Evolutionary conservation across 2,797 vertebrate genomes (phyloP), one percentile per base, ranked within the genome.

Genomic region (Silurus lanzhouensis): DNA sequence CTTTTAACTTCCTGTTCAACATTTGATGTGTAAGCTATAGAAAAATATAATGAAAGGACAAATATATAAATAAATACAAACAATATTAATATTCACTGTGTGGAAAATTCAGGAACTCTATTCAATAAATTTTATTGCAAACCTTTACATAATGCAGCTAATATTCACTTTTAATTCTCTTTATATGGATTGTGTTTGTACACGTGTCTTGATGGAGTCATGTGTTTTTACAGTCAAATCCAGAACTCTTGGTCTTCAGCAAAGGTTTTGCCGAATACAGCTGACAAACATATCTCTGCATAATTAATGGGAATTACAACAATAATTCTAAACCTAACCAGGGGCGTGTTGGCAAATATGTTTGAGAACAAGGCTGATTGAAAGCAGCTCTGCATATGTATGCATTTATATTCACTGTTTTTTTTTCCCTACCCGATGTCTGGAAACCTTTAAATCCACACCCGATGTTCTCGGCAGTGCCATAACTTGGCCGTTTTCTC

Each of bases 391-490:
- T 31, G 38, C 75, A 38, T 44, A 61, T 44, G 57, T 46, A 44
- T 44, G 61, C 61, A 31, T 76, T 57, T 76, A 58, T 25, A 58
- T 1, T 20, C 6, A 2, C 20, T 78, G 19, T 78, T 22, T 61
- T 38, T 44, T 61, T 20, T 6, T 78, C 60, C 57, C 13, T n/a
- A 46, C 14, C 22, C 38, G 14, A 38, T 46, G 76, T 79, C 76
- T 79, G 76, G 76, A 63, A 63, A 79, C 31, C 48, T 86, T 90
- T 83, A 90, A 67, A 92, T 91, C 85, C 91, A 78, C 83, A 82
- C 84, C 84, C 89, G 85, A 89, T 91, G 87, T 90, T 92, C 91
- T 88, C 87, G 83, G 83, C 88, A 92, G 88, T 91, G 89, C 70
- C 27, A 48, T 38, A 83, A 78, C 68, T 71, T 87, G 57, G 81